Evolutionary conservation across 1,140 invertebrate species (phyloP), one percentile per base, ranked within the genome.

Genomic region (Hyphantria cunea): DNA sequence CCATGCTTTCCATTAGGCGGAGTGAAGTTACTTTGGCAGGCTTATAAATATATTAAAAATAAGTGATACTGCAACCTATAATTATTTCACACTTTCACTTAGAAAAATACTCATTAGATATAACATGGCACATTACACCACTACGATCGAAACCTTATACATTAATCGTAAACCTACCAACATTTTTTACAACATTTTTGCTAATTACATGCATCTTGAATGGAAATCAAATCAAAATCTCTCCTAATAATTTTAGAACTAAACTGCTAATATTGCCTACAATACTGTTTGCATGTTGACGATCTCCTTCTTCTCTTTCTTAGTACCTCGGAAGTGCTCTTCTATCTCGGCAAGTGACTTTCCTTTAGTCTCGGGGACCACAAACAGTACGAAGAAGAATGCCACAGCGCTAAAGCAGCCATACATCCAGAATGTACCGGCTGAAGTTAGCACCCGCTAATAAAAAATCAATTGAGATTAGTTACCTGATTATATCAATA

Each of bases 381-480:
- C 87, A 41, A 93, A 81, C 33, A 93, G 80, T 0, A 92, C 90
- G 70, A 95, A 95, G 13, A 94, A 62, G n/a, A 93, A 92, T 2
- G 93, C 92, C 0, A 94, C 3, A n/a, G 93, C 92, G 17, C 94
- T 94, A 61, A 96, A 92, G n/a, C 89, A 92, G 0, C 95, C 91
- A 78, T 97, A 97, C 64, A 96, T 90, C 93, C 94, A 96, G 85
- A 96, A 95, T 3, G 93, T 94, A 9, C 92, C 94, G 13, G 95
- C 93, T 10, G 93, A 91, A 0, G 90, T 91, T 31, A 93, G 45
- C 10, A 85, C 70, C 10, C 49, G 51, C 89, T 91, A 72, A 9
- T 75, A 15, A 3, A 39, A 7, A 39, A 39, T 7, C 2, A 39
- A 25, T 25, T 25, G 33, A 39, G n/a, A 39, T 39, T 7, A 10